Evolutionary conservation across 2,888 invertebrate genomes (phyloP).

Genomic region (Carterocephalus palaemon): DNA sequence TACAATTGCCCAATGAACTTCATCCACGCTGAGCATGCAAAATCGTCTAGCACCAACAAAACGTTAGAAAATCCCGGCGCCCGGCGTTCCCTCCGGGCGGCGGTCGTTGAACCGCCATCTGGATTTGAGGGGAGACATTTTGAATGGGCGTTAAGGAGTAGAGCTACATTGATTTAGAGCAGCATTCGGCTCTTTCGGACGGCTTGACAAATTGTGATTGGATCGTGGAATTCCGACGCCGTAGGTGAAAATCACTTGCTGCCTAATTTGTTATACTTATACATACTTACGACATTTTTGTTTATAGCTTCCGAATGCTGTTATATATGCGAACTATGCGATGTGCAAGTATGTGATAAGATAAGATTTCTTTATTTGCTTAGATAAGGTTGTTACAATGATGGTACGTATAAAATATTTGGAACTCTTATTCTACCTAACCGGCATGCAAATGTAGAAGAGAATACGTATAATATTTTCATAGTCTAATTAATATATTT

Average conservation of each 20-base stretch:
- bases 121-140: constrained; percentile 54
- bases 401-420: too few relatives aligned
- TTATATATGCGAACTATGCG: too few relatives aligned
- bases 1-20: constrained; percentile 5
- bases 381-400: too few relatives aligned
- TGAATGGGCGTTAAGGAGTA: constrained; percentile 35
- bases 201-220: constrained; percentile 26
- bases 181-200: constrained; percentile 27
- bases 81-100: constrained; percentile 32
- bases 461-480: too few relatives aligned
- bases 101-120: constrained; percentile 56
- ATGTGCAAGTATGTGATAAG: too few relatives aligned
- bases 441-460: too few relatives aligned
- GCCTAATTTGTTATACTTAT: constrained; percentile 18
- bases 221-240: constrained; percentile 24
- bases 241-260: constrained; percentile 18
- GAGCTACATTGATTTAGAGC: constrained; percentile 36
- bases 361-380: too few relatives aligned
- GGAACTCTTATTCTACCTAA: too few relatives aligned
- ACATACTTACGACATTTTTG: constrained; percentile 1
- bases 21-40: constrained; percentile 10
- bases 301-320: constrained; percentile 1
- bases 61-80: constrained; percentile 49
- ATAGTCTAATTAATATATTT: too few relatives aligned
- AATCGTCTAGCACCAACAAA: constrained; percentile 17